Percentiles rank a stretch among this genome's conserved stretches.
Conservation (phyloP, 2,113 vertebrate genomes). For the Tragelaphus imberbis region DNA sequence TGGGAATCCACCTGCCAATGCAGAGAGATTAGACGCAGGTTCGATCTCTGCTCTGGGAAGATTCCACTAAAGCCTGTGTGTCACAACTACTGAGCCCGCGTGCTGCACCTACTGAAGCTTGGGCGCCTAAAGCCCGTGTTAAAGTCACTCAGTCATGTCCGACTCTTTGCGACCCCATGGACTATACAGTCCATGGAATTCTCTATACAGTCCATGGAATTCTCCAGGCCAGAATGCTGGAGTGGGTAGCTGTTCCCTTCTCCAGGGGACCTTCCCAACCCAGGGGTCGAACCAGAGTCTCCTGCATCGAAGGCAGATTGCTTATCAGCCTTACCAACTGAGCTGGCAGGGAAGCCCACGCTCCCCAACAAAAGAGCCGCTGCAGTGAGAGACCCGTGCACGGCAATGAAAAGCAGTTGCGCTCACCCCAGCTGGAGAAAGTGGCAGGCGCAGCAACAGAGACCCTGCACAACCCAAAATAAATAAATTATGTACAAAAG, state of each 20-base stretch:
- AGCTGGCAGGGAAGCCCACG: background rate
- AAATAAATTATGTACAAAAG: background rate
- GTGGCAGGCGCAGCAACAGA: background rate
- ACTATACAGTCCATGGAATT: background rate
- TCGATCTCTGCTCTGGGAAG: background rate
- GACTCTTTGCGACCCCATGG: background rate
- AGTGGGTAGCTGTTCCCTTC: background rate
- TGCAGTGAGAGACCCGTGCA: background rate
- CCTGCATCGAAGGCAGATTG: background rate
- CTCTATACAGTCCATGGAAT: background rate
- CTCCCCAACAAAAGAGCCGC: background rate
- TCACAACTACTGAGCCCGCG: background rate
- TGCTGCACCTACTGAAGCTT: background rate
- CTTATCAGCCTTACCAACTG: background rate
- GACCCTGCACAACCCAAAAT: background rate
- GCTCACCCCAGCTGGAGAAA: background rate
- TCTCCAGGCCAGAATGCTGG: background rate
- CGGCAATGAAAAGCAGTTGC: background rate
- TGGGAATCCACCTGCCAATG: background rate
- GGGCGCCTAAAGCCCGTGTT: background rate
- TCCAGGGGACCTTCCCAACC: background rate
- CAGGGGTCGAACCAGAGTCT: background rate
- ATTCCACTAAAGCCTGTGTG: background rate
- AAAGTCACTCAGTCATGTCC: background rate
- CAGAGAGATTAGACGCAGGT: background rate